These are phyloP conservation scores for Megaceryle maxima DNA, from an alignment of 2,113 vertebrate species.

Conservation along the genomic window DNA sequence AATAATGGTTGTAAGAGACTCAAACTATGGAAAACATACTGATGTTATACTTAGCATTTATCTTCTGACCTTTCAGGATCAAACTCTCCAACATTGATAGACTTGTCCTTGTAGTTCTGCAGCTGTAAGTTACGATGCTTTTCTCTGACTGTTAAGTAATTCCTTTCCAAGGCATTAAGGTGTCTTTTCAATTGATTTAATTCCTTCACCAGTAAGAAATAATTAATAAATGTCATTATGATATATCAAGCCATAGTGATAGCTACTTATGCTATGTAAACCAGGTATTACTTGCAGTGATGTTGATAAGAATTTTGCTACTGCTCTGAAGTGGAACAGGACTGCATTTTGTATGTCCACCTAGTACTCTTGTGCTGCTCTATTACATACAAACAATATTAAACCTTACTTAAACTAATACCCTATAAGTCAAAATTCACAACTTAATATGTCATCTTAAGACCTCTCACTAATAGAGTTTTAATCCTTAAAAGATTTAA, in stretches of 20 bases:
- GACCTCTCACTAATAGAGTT: neutral
- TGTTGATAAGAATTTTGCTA: neutral
- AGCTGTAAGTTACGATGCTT: conserved; percentile 81
- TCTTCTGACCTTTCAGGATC: conserved; percentile 85
- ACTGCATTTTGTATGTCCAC: neutral
- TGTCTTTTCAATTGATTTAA: conserved; percentile 81
- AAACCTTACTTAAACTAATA: neutral
- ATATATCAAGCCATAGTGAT: neutral
- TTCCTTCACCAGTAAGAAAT: conserved; percentile 71
- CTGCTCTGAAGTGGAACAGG: neutral
- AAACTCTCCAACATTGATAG: conserved; percentile 75
- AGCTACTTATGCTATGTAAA: neutral
- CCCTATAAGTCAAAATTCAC: neutral
- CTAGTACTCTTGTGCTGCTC: neutral
- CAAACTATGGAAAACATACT: neutral
- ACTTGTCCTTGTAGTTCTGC: conserved; percentile 76
- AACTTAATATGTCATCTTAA: neutral
- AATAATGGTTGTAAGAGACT: neutral
- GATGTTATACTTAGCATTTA: neutral
- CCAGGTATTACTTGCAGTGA: neutral
- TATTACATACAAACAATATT: neutral
- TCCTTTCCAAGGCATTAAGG: conserved; percentile 83
- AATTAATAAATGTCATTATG: neutral
- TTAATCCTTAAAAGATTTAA: neutral
- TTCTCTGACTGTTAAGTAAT: conserved; percentile 83